Evolutionary conservation across 1,140 invertebrate species (phyloP), one percentile per base, ranked within the genome.

Genomic region (fruit fly (Drosophila melanogaster)): DNA sequence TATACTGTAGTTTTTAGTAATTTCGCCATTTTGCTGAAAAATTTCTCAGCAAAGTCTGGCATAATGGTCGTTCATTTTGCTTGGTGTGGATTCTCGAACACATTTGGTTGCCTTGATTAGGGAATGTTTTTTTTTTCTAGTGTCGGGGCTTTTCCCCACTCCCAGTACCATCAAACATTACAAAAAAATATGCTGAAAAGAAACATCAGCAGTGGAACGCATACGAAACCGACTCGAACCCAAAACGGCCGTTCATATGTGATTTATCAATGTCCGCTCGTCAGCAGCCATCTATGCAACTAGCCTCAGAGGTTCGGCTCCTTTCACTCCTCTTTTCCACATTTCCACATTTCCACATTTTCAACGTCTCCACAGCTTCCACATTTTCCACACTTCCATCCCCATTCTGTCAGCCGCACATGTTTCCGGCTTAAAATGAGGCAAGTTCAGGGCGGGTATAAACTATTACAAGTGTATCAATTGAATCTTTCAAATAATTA

Each of bases 221-320:
- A 69, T 38, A 69, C 47, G 62, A 69, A 55, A 33, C 62, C 47
- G 17, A 55, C 24, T 69, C 50, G 41, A 69, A 49, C 64, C 64
- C 43, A 35, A 70, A 70, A 56, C 64, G 49, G 35, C 65, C 50
- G 66, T 56, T 65, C 64, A 70, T 85, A 53, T 87, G 83, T 86
- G 83, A 86, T 86, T 86, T 86, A 86, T 86, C 83, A 86, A 86
- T 89, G 83, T 86, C 83, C 84, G 76, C 47, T 65, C 76, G 71
- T 66, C 83, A 55, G 81, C 79, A 83, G 81, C 84, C 83, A 83
- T 76, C 83, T 70, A 83, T 62, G 76, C 61, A 72, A 64, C 49
- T 56, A 53, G 61, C 46, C 57, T 38, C 49, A 50, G 54, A 46
- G 73, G 41, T 51, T 47, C 54, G 35, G 55, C 64, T 67, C 37